Evolutionary conservation across 2,113 vertebrate species (phyloP).

Genomic region (Microtus richardsoni): DNA sequence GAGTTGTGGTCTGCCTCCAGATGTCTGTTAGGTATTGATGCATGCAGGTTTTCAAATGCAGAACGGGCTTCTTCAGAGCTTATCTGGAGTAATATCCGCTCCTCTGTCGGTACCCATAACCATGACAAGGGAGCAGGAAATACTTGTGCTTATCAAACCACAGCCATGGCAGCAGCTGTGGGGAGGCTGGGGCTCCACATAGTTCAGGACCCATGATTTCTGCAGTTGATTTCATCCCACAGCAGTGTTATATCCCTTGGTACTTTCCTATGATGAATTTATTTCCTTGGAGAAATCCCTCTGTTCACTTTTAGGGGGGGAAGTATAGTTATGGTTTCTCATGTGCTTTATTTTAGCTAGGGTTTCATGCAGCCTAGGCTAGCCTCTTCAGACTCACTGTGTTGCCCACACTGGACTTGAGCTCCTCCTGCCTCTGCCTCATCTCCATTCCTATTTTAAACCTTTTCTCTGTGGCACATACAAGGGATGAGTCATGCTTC

Average conservation of each 20-base stretch:
- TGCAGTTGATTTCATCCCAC: rapidly evolving
- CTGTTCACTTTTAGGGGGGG: not conserved
- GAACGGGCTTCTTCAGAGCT: not conserved
- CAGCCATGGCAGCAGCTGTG: not conserved
- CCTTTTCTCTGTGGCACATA: not conserved
- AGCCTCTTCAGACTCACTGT: not conserved
- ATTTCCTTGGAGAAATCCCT: not conserved
- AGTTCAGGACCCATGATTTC: not conserved
- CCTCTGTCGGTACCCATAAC: no score
- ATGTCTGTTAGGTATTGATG: not conserved
- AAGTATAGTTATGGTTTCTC: not conserved
- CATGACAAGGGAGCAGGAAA: not conserved
- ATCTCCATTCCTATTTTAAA: not conserved
- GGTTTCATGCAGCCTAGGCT: not conserved
- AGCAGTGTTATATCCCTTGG: not conserved
- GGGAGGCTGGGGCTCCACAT: not conserved
- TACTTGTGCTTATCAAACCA: not conserved
- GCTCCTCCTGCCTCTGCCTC: not conserved
- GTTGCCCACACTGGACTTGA: not conserved
- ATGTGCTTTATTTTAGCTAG: not conserved
- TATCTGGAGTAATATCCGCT: not conserved
- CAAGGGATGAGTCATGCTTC: not conserved
- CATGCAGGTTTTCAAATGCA: not conserved
- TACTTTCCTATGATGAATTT: not conserved
- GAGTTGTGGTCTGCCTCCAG: not conserved